These are phyloP conservation scores for Exephanes ischioxanthus DNA, from an alignment of 2,888 invertebrate genomes.

Conservation along the genomic window DNA sequence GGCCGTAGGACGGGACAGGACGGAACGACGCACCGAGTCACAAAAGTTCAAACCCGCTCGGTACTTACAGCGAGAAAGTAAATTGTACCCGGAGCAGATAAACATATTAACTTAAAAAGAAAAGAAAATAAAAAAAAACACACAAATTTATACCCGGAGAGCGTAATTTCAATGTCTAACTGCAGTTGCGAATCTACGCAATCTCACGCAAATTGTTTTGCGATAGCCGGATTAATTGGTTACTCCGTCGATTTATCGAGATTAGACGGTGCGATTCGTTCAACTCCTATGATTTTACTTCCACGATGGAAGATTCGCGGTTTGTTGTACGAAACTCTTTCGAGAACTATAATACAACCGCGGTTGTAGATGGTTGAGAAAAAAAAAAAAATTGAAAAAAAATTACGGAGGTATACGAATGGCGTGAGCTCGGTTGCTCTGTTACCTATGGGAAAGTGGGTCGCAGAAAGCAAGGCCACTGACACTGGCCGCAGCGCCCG, in stretches of 20 bases:
- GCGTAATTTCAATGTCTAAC: conserved; percentile 26
- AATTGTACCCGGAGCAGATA: conserved; percentile 22
- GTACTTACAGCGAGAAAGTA: conserved; percentile 46
- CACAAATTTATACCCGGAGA: conserved; percentile 28
- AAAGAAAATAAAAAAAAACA: conserved; percentile 18
- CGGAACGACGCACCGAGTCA: conserved; percentile 18
- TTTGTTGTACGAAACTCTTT: neutral
- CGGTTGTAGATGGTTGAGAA: neutral
- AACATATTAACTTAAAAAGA: conserved; percentile 3
- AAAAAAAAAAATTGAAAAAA: neutral
- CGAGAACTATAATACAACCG: neutral
- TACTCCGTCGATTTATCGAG: neutral
- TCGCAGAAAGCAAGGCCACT: conserved; percentile 85
- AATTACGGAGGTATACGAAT: no score
- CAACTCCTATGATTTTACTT: neutral
- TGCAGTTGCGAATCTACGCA: neutral
- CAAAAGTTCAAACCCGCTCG: conserved; percentile 23
- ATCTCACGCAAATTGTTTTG: conserved; percentile 1
- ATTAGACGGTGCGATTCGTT: conserved; percentile 1
- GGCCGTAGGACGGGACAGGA: no score
- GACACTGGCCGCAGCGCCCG: conserved; percentile 79
- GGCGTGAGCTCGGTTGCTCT: conserved; percentile 54
- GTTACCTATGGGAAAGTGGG: conserved; percentile 81
- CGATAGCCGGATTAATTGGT: neutral
- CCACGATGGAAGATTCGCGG: neutral